phyloP scores from a whole-genome alignment of 2,888 invertebrate species.

The Epinotia ramella region DNA sequence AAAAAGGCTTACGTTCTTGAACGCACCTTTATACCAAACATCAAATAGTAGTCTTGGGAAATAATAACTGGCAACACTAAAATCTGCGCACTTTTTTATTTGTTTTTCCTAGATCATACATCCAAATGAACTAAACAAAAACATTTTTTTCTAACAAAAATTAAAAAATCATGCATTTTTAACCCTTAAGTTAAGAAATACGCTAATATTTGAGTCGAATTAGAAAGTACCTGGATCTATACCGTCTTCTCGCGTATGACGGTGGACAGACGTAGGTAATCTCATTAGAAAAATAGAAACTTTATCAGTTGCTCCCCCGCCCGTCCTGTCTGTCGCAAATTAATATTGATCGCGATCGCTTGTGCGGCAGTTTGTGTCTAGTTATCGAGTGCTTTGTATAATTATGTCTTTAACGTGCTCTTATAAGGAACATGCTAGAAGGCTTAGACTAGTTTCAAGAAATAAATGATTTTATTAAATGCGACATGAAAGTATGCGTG shows the following conservation, averaged over 20 bases:
- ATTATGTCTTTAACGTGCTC: constrained; percentile 17
- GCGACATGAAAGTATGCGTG: background rate
- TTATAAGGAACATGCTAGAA: constrained; percentile 19
- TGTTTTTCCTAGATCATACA: no score
- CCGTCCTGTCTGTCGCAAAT: constrained; percentile 47
- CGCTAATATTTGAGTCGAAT: background rate
- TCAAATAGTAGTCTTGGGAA: no score
- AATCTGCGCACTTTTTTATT: no score
- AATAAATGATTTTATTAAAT: constrained; percentile 26
- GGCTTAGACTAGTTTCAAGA: constrained; percentile 21
- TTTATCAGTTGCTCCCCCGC: constrained; percentile 55
- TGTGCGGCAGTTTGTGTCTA: constrained; percentile 23
- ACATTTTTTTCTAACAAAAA: no score
- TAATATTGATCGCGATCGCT: constrained; percentile 53
- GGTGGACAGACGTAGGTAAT: constrained; percentile 47
- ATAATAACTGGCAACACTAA: no score
- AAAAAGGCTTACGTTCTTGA: no score
- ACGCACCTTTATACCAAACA: no score
- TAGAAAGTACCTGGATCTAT: background rate
- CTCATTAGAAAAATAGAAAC: constrained; percentile 58
- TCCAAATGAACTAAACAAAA: no score
- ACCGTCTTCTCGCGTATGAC: constrained; percentile 25
- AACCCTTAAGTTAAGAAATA: no score
- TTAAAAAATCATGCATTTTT: no score
- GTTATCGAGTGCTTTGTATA: constrained; percentile 28